A percentile compares a stretch with the other conserved stretches of the same genome.
These are phyloP conservation scores for Pipistrellus pipistrellus DNA, from an alignment of 2,797 vertebrate genomes.

Conservation along the genomic window DNA sequence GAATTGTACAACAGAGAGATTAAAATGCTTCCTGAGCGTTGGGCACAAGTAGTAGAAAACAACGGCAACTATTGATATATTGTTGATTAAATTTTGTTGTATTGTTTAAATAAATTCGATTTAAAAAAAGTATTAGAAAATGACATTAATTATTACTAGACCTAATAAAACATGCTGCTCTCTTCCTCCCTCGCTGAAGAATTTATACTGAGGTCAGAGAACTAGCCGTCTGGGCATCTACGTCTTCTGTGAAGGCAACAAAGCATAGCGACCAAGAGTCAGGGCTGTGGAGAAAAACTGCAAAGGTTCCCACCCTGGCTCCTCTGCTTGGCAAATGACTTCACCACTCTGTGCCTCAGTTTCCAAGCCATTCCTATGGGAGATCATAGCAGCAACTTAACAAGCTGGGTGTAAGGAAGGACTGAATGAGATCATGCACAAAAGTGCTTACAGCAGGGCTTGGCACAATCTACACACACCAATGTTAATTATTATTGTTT, in stretches of 20 bases:
- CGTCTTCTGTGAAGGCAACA: not conserved
- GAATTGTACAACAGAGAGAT: no score
- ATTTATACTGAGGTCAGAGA: not conserved
- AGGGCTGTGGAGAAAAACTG: not conserved
- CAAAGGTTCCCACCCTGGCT: not conserved
- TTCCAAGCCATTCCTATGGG: not conserved
- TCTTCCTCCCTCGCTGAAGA: not conserved
- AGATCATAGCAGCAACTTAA: not conserved
- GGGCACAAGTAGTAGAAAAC: no score
- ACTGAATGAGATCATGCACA: not conserved
- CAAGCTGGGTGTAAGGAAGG: not conserved
- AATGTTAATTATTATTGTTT: conserved; percentile 35
- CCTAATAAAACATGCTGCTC: not conserved
- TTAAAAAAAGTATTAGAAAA: no score
- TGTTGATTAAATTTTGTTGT: no score
- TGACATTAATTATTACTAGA: no score
- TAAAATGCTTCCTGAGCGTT: no score
- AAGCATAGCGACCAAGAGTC: not conserved
- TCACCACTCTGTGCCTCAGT: conserved; percentile 2
- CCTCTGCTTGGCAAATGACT: not conserved
- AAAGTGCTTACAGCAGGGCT: not conserved
- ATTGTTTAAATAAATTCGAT: no score
- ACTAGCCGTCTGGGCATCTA: not conserved
- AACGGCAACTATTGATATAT: no score
- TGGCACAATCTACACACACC: not conserved